phyloP scores from a whole-genome alignment of 2,888 invertebrate species.

The Drosophila nr. perissopoda region DNA sequence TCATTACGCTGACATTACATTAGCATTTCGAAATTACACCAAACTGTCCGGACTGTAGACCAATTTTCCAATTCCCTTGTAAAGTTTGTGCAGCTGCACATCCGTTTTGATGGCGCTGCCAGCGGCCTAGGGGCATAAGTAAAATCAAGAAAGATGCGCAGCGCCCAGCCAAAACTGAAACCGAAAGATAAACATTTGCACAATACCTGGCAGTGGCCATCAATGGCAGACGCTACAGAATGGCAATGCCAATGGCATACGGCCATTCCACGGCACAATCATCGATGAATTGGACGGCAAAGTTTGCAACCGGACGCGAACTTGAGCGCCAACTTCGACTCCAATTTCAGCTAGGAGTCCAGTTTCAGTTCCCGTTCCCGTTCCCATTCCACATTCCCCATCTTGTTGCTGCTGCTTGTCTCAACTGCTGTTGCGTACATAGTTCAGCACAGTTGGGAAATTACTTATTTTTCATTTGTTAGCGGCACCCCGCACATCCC shows the following conservation, averaged over 20 bases:
- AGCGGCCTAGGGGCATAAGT: constrained; percentile 48
- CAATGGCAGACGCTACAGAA: constrained; percentile 56
- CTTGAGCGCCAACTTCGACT: constrained; percentile 32
- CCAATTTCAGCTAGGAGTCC: constrained; percentile 23
- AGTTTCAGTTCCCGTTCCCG: neutral
- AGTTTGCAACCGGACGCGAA: constrained; percentile 68
- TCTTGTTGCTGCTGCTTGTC: constrained; percentile 37
- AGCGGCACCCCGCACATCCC: constrained; percentile 16
- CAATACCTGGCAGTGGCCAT: constrained; percentile 54
- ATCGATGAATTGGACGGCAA: constrained; percentile 78
- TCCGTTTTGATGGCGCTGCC: constrained; percentile 65
- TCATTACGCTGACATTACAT: constrained; percentile 70
- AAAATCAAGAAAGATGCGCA: constrained; percentile 51
- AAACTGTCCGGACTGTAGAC: constrained; percentile 28
- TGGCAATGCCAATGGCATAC: constrained; percentile 49
- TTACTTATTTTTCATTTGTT: constrained; percentile 81
- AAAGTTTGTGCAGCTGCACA: constrained; percentile 78
- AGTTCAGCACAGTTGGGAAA: constrained; percentile 76
- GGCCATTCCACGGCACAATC: constrained; percentile 65
- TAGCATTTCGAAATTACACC: constrained; percentile 67
- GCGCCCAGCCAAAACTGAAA: constrained; percentile 45
- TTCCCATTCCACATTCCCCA: neutral
- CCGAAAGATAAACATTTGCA: constrained; percentile 74
- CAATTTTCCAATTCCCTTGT: neutral
- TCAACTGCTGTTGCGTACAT: constrained; percentile 57